phyloP scores from a whole-genome alignment of 2,113 vertebrate genomes.

The Protomyctophum bolini region DNA sequence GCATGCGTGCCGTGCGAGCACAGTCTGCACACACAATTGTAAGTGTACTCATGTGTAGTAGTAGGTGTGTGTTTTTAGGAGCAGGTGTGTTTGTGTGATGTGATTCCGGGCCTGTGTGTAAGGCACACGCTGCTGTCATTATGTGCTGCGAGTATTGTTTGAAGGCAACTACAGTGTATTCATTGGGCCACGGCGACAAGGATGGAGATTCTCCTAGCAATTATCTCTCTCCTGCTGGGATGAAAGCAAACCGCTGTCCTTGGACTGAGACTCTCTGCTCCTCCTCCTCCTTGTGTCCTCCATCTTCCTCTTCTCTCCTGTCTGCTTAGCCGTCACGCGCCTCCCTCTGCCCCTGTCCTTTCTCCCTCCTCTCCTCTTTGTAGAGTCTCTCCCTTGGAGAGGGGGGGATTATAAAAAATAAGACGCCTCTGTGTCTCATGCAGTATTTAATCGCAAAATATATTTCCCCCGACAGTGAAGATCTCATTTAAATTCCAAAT shows the following conservation, averaged over 20 bases:
- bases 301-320: constrained; percentile 23
- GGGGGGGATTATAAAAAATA: constrained; percentile 37
- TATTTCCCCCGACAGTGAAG: constrained; percentile 44
- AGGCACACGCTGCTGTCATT: no score
- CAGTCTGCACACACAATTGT: background rate
- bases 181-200: constrained; percentile 13
- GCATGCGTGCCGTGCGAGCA: background rate
- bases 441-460: constrained; percentile 52
- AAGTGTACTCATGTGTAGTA: background rate
- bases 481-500: constrained; percentile 51
- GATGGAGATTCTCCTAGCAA: constrained; percentile 13
- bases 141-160: background rate
- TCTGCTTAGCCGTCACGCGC: constrained; percentile 31
- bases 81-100: no score
- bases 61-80: background rate
- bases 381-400: constrained; percentile 26
- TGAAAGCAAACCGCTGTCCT: constrained; percentile 47
- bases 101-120: no score
- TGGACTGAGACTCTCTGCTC: constrained; percentile 24
- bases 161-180: constrained; percentile 8
- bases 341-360: constrained; percentile 12
- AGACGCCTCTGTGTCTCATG: constrained; percentile 32
- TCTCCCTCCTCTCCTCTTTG: background rate
- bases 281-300: constrained; percentile 44
- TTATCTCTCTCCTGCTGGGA: constrained; percentile 32